phyloP scores from a whole-genome alignment of 2,113 vertebrate species.

The Pygathrix nemaeus region DNA sequence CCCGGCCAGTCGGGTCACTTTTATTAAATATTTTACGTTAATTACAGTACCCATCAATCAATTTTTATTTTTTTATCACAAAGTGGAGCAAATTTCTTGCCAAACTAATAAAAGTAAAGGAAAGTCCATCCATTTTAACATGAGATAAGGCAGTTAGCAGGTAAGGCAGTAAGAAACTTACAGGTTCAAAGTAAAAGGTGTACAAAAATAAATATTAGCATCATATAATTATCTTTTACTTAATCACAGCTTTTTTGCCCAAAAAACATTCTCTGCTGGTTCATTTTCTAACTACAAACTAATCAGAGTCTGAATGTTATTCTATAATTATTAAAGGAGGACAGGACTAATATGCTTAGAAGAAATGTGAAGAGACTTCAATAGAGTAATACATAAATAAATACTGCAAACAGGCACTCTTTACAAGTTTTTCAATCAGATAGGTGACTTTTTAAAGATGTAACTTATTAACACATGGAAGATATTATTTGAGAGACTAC shows the following conservation, averaged over 20 bases:
- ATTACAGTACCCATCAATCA: constrained; percentile 28
- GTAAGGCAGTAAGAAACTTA: constrained; percentile 59
- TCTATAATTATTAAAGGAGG: constrained; percentile 59
- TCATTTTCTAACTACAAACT: constrained; percentile 46
- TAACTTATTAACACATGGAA: background rate
- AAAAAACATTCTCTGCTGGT: constrained; percentile 55
- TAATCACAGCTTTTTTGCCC: constrained; percentile 68
- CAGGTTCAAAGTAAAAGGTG: constrained; percentile 51
- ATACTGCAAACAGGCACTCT: background rate
- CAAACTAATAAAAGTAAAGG: constrained; percentile 62
- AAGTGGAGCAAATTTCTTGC: constrained; percentile 55
- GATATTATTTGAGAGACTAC: background rate
- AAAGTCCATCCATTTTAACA: constrained; percentile 57
- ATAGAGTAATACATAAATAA: background rate
- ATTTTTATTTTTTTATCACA: constrained; percentile 60
- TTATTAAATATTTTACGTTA: constrained; percentile 73
- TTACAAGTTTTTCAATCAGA: background rate
- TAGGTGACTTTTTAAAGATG: background rate
- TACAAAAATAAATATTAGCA: constrained; percentile 68
- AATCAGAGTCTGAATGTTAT: constrained; percentile 26
- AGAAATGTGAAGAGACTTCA: background rate
- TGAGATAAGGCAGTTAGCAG: constrained; percentile 45
- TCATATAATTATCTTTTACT: constrained; percentile 62
- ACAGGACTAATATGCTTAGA: constrained; percentile 33
- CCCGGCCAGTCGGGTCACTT: background rate